Base-by-base conservation (phyloP, 1,140 invertebrate species). In the Lepidurus arcticus region DNA sequence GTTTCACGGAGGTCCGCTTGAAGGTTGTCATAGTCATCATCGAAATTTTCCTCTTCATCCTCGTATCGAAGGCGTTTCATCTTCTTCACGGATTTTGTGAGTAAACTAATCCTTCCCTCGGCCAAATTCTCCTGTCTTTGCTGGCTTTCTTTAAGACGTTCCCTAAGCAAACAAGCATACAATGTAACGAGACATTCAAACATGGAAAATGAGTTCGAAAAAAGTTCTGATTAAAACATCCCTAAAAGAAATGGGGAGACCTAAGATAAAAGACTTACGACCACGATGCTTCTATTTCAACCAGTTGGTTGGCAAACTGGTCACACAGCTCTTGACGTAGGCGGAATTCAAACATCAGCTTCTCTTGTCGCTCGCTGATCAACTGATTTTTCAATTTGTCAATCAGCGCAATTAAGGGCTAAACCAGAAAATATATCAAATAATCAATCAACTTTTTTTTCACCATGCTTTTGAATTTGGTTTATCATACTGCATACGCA, bases 71-170 rank as follows among this genome's bases (percentile, higher is more conserved):
- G 75, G 6, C 75, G 43, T 42, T 76, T 76, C 75, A 44, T 44
- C 8, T 76, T 76, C 42, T 76, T 76, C 2, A 44, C 43, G 5
- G 45, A 76, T 76, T 76, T 26, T 0, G 43, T 47, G 7, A 76
- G 21, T 42, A 44, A 21, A 44, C 44, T 44, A 9, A 76, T 76
- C 3, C 75, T 26, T 42, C 42, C 43, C 16, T 76, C 75, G 45
- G 75, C 43, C 75, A 76, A 21, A 11, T 76, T 47, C 24, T 76
- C 75, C 42, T 76, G 75, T 10, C 75, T 7, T 42, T 44, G 26
- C 24, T 42, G 24, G 11, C n/a, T 47, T 76, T 76, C 75, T 76
- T 42, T 76, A 10, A 76, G 24, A 11, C 75, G 43, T 16, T 76
- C 42, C 9, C 42, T 21, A 65, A 1, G 21, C 21, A 11, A 65